Evolutionary conservation across 2,797 vertebrate species (phyloP).

Genomic region (Sphenopsis melanotis): DNA sequence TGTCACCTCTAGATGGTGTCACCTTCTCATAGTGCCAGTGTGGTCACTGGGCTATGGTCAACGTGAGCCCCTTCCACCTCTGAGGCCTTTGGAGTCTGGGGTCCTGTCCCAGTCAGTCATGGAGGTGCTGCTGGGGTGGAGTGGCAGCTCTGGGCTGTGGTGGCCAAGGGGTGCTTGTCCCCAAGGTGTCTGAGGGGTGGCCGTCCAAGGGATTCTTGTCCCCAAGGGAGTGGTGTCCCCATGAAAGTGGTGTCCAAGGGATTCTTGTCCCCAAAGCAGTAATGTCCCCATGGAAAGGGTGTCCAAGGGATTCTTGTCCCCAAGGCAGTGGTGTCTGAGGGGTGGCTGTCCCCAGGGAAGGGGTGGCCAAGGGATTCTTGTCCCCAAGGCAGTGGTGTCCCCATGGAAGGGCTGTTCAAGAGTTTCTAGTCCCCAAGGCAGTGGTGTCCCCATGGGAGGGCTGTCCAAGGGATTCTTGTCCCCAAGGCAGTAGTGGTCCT

Average conservation of each 20-base stretch:
- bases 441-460: too few relatives aligned
- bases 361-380: too few relatives aligned
- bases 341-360: too few relatives aligned
- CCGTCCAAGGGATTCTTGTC: not conserved
- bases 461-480: too few relatives aligned
- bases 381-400: not conserved
- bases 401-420: too few relatives aligned
- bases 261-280: not conserved
- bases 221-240: too few relatives aligned
- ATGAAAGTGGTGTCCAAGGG: not conserved
- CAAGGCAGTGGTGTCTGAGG: too few relatives aligned
- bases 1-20: not conserved
- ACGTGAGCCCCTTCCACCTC: accelerated
- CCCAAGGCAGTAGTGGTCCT: too few relatives aligned
- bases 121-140: not conserved
- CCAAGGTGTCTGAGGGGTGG: too few relatives aligned
- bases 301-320: too few relatives aligned
- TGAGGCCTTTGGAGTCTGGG: not conserved
- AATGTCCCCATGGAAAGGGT: not conserved
- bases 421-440: too few relatives aligned
- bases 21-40: accelerated
- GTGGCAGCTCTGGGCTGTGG: not conserved
- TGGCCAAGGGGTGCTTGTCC: too few relatives aligned
- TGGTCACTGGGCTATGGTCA: accelerated
- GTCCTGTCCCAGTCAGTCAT: not conserved